phyloP scores from a whole-genome alignment of 2,113 vertebrate genomes.

The Trogon surrucura region DNA sequence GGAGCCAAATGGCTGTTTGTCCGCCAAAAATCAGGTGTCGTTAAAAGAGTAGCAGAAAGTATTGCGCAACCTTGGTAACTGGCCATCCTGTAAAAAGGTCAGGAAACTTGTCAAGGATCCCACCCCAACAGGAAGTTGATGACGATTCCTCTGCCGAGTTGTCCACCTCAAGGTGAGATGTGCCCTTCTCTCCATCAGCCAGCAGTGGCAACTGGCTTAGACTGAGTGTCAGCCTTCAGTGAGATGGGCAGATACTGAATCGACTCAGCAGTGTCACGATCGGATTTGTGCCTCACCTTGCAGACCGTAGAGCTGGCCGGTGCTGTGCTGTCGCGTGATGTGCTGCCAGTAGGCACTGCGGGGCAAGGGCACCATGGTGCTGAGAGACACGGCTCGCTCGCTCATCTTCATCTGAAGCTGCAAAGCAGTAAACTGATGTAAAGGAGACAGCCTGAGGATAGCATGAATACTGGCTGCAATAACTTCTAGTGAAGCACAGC shows the following conservation, averaged over 20 bases:
- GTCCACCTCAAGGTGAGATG: too few species aligned
- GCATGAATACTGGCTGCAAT: accelerated
- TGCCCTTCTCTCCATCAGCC: too few species aligned
- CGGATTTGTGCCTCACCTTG: slow-evolving; percentile 59
- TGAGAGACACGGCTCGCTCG: slow-evolving; percentile 75
- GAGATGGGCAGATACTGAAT: neutral
- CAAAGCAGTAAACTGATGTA: neutral
- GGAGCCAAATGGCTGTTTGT: neutral
- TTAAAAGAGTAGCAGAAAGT: neutral
- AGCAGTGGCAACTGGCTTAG: neutral
- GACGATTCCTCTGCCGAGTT: neutral
- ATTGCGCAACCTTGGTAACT: neutral
- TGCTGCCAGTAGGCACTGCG: slow-evolving; percentile 86
- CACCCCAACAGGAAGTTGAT: neutral
- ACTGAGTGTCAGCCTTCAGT: neutral
- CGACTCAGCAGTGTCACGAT: accelerated
- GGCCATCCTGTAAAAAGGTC: neutral
- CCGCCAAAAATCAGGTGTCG: neutral
- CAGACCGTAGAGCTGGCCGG: slow-evolving; percentile 76
- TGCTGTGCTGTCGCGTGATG: slow-evolving; percentile 80
- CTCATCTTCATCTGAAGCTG: slow-evolving; percentile 83
- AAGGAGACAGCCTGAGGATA: neutral
- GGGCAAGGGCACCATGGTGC: slow-evolving; percentile 80
- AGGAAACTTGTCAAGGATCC: neutral
- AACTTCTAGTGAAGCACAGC: neutral